These are phyloP conservation scores for Asteroscopus sphinx DNA, from an alignment of 2,888 invertebrate genomes.

Conservation along the genomic window DNA sequence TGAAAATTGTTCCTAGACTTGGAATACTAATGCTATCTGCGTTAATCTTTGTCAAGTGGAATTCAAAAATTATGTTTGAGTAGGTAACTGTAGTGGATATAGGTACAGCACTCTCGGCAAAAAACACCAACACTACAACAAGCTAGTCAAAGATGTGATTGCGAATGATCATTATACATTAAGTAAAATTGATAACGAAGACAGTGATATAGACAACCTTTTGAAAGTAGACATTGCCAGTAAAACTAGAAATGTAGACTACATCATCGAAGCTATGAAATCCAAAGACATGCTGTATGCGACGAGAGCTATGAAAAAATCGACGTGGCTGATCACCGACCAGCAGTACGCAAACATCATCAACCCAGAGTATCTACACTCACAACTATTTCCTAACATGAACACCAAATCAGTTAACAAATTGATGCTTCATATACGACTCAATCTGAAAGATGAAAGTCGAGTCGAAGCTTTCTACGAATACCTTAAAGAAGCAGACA, in stretches of 20 bases:
- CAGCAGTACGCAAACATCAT: conserved; percentile 72
- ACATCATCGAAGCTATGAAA: conserved; percentile 71
- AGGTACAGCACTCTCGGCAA: conserved; percentile 69
- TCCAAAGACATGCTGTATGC: conserved; percentile 76
- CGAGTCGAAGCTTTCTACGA: conserved; percentile 76
- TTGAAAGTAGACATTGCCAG: conserved; percentile 76
- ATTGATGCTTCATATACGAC: conserved; percentile 71
- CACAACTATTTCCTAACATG: conserved; percentile 73
- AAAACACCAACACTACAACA: conserved; percentile 70
- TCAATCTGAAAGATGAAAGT: conserved; percentile 70
- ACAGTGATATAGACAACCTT: conserved; percentile 71
- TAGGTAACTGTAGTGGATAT: too few species aligned
- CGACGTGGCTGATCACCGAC: conserved; percentile 76
- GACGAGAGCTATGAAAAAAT: conserved; percentile 74
- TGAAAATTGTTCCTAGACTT: too few species aligned
- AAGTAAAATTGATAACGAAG: conserved; percentile 55
- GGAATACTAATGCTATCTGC: too few species aligned
- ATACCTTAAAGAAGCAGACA: conserved; percentile 61
- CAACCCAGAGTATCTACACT: conserved; percentile 74
- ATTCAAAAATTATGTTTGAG: too few species aligned
- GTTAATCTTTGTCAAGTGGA: too few species aligned
- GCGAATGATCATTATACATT: conserved; percentile 46
- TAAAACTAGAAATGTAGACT: conserved; percentile 68
- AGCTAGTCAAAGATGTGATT: conserved; percentile 62
- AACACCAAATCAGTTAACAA: conserved; percentile 72